phyloP scores from a whole-genome alignment of 1,140 invertebrate species.

The Hermatobates lingyangjiaoensis region DNA sequence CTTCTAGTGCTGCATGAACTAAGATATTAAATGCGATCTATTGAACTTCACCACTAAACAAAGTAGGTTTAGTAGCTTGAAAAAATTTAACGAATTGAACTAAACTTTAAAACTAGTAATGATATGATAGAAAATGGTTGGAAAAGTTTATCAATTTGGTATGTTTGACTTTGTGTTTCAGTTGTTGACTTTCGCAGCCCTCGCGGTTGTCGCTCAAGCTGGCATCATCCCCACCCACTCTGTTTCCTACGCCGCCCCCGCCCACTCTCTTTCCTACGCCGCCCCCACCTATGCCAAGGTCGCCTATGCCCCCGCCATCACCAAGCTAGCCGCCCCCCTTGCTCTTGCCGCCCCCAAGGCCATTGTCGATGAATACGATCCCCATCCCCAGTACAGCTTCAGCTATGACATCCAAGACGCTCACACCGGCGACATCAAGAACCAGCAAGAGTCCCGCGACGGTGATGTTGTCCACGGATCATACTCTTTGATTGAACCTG shows the following conservation, averaged over 20 bases:
- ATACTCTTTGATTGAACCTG: conserved; percentile 30
- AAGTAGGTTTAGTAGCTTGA: too few species aligned
- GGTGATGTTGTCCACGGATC: conserved; percentile 46
- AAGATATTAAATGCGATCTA: too few species aligned
- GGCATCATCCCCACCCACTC: background rate
- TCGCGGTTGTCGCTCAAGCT: background rate
- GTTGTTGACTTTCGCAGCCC: background rate
- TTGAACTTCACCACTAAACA: too few species aligned
- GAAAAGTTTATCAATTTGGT: too few species aligned
- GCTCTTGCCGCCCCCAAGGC: background rate
- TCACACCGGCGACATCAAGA: conserved; percentile 40
- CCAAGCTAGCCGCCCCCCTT: background rate
- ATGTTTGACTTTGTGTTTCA: background rate
- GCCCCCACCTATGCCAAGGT: background rate
- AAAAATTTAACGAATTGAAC: too few species aligned
- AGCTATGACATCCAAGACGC: conserved; percentile 24
- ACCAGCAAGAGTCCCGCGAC: conserved; percentile 40
- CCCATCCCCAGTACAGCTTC: conserved; percentile 25
- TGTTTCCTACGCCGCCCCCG: background rate
- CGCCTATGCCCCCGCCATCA: background rate
- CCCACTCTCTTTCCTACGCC: background rate
- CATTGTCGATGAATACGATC: conserved; percentile 24
- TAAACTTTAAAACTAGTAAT: too few species aligned
- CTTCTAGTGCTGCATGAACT: too few species aligned
- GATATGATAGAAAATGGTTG: too few species aligned